Evolutionary conservation across 2,113 vertebrate genomes (phyloP), one percentile per base, ranked within the genome.

Genomic region (Eleginops maclovinus): DNA sequence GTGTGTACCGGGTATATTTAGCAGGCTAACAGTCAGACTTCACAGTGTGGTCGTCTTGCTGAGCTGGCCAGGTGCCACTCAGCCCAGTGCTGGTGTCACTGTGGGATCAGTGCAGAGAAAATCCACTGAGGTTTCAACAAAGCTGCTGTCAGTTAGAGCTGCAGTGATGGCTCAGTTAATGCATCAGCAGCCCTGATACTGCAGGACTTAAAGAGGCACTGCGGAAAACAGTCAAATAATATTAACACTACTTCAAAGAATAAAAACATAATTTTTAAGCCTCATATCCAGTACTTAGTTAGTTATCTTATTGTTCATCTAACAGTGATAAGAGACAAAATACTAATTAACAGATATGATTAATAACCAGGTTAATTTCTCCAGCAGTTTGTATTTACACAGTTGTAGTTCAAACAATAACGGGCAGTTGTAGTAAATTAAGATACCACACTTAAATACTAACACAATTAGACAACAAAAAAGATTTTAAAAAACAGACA

Each of bases 1-100:
- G 36, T 26, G 21, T 58, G 55, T 67, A 11, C 51, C 13, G 80
- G 63, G 62, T 90, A 90, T 83, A 87, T 89, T 90, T 84, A 89
- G 85, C 43, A 54, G 26, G 24, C 22, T 41, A 61, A 55, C 58
- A 71, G 74, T 72, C 65, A 72, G 50, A 61, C 49, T 71, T 40
- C 22, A 46, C 49, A 40, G 51, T 44, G 44, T 46, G 53, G 53
- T 44, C 31, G 8, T 62, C 22, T 64, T 50, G 44, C 51, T 76
- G 43, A 75, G 54, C 59, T 22, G n/a, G 12, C 55, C 64, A 74
- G 75, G 74, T 83, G 75, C 62, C 65, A 53, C 26, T 68, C 26
- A 22, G 66, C 24, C 53, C 24, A n/a, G 79, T 3, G 17, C 17
- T 26, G 68, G 54, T 85, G 71, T 83, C 71, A 70, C 56, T 76